Percentiles rank a stretch among this genome's conserved stretches.
Conservation (phyloP, 2,888 invertebrate genomes). For the Buathra laborator region DNA sequence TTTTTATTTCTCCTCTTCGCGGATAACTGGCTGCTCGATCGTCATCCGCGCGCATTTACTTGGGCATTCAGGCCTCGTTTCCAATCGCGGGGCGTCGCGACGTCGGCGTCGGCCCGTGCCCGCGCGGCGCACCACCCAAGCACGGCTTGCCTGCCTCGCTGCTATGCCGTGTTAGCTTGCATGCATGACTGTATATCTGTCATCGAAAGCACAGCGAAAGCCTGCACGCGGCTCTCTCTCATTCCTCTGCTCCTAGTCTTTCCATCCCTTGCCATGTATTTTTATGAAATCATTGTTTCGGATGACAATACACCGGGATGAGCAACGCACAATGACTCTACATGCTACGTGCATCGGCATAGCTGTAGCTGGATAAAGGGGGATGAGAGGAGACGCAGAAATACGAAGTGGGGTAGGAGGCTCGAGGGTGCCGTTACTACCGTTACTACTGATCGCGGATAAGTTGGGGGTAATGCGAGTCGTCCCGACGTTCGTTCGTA, state of each 20-base stretch:
- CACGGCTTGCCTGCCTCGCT: slow-evolving; percentile 7
- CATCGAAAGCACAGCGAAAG: slow-evolving; percentile 57
- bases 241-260: slow-evolving; percentile 14
- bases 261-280: slow-evolving; percentile 77
- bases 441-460: slow-evolving; percentile 7
- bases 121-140: slow-evolving; percentile 82
- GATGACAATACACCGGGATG: slow-evolving; percentile 84
- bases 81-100: slow-evolving; percentile 68
- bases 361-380: slow-evolving; percentile 65
- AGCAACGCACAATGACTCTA: slow-evolving; percentile 83
- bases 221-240: slow-evolving; percentile 36
- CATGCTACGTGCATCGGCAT: slow-evolving; percentile 73
- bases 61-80: slow-evolving; percentile 72
- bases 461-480: slow-evolving; percentile 10
- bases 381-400: slow-evolving; percentile 23
- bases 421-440: slow-evolving; percentile 40
- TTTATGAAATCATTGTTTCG: slow-evolving; percentile 85
- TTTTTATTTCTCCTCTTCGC: slow-evolving; percentile 51
- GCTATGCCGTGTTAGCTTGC: background rate
- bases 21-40: slow-evolving; percentile 74
- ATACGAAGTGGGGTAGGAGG: slow-evolving; percentile 30
- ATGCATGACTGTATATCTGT: slow-evolving; percentile 57
- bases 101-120: slow-evolving; percentile 77
- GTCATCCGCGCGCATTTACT: slow-evolving; percentile 67
- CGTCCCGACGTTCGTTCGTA: background rate